Conservation (phyloP, 1,140 invertebrate species). For the Daktulosphaira vitifoliae region DNA sequence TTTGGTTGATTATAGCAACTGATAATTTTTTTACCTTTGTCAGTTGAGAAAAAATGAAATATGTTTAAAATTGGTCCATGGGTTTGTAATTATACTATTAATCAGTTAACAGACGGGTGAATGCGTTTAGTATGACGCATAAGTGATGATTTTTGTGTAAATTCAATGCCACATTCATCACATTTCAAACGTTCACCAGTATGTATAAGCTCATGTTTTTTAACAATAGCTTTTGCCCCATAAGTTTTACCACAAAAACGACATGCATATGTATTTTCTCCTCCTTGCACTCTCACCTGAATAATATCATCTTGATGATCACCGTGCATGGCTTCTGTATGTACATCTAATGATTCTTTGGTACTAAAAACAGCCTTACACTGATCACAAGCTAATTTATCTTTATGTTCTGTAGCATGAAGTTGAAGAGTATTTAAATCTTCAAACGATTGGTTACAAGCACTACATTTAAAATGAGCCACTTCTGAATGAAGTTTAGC, state of each 20-base stretch:
- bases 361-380: conserved; percentile 31
- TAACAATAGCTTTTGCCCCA: conserved; percentile 36
- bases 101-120: conserved; percentile 33
- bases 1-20: too few species aligned
- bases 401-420: conserved; percentile 32
- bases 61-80: too few species aligned
- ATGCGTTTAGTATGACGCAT: conserved; percentile 39
- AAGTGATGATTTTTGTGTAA: conserved; percentile 40
- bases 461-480: conserved; percentile 31
- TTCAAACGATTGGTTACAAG: conserved; percentile 35
- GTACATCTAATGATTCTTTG: conserved; percentile 30
- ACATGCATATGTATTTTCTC: conserved; percentile 34
- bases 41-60: too few species aligned
- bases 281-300: conserved; percentile 14
- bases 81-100: not conserved
- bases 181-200: conserved; percentile 38
- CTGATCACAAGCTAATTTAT: conserved; percentile 29
- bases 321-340: conserved; percentile 28
- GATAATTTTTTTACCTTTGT: too few species aligned
- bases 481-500: conserved; percentile 34
- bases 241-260: conserved; percentile 37
- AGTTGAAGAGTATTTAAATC: conserved; percentile 29
- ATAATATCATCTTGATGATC: conserved; percentile 11
- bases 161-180: conserved; percentile 38
- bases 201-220: conserved; percentile 38